phyloP scores from a whole-genome alignment of 2,797 vertebrate genomes.

The Rhinophrynus dorsalis region DNA sequence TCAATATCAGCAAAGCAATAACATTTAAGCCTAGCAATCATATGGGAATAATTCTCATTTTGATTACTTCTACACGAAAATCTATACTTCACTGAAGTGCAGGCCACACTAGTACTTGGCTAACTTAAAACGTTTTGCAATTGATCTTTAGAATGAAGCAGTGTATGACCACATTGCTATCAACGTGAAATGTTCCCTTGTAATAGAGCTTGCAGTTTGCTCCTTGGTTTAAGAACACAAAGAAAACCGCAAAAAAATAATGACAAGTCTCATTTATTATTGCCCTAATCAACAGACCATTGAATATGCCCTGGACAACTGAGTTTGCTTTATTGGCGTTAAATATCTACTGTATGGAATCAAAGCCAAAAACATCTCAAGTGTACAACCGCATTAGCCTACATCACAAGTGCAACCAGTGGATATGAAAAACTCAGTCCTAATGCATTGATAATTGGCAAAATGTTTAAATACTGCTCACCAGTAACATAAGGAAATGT shows the following conservation, averaged over 20 bases:
- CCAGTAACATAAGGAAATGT: too few relatives aligned
- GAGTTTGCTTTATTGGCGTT: not conserved
- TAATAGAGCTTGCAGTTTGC: not conserved
- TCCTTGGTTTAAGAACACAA: not conserved
- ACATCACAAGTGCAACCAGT: not conserved
- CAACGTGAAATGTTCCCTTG: not conserved
- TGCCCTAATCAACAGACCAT: not conserved
- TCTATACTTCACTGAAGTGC: too few relatives aligned
- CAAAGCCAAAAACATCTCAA: not conserved
- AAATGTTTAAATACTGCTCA: too few relatives aligned
- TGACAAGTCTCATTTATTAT: not conserved
- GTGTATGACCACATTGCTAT: too few relatives aligned
- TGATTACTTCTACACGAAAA: too few relatives aligned
- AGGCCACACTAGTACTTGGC: too few relatives aligned
- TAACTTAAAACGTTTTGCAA: too few relatives aligned
- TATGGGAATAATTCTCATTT: too few relatives aligned
- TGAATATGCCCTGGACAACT: not conserved
- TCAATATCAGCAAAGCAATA: too few relatives aligned
- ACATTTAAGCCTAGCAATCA: too few relatives aligned
- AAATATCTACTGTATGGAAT: not conserved
- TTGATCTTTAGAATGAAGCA: too few relatives aligned
- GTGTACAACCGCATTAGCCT: not conserved
- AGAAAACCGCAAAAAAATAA: not conserved
- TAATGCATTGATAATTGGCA: too few relatives aligned
- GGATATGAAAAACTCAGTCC: not conserved